phyloP scores from a whole-genome alignment of 2,888 invertebrate species.

The Dendrolimus pini region DNA sequence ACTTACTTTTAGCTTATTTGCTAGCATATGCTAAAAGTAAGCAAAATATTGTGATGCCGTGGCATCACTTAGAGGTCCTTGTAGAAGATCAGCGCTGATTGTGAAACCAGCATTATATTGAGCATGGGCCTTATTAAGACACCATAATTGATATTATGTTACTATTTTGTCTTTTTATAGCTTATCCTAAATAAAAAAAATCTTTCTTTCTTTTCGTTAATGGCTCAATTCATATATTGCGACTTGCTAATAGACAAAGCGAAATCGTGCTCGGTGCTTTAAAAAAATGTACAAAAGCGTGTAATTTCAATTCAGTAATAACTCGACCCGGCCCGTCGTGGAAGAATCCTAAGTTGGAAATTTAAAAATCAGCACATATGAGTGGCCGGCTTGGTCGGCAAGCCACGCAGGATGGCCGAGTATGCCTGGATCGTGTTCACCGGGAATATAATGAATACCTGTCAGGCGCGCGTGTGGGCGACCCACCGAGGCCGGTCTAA shows the following conservation, averaged over 20 bases:
- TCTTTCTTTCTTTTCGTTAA: not conserved
- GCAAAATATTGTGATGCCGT: too few species aligned
- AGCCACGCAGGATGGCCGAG: constrained; percentile 20
- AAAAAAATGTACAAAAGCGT: not conserved
- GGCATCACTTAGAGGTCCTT: too few species aligned
- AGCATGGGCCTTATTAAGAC: too few species aligned
- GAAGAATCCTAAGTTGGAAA: constrained; percentile 28
- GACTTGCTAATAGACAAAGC: not conserved
- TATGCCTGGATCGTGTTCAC: constrained; percentile 43
- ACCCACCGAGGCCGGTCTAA: constrained; percentile 52
- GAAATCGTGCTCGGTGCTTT: not conserved
- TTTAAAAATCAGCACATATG: constrained; percentile 28
- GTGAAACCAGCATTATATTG: too few species aligned
- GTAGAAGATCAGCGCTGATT: too few species aligned
- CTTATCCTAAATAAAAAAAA: too few species aligned
- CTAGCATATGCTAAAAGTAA: too few species aligned
- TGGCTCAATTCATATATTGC: not conserved
- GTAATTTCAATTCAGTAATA: constrained; percentile 4
- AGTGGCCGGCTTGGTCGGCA: constrained; percentile 6
- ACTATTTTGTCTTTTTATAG: too few species aligned
- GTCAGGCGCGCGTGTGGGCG: constrained; percentile 74
- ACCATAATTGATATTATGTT: too few species aligned
- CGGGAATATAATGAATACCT: constrained; percentile 72
- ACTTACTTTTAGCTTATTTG: too few species aligned
- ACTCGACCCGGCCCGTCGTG: constrained; percentile 10